phyloP scores from a whole-genome alignment of 2,888 invertebrate species.

The Amphipoea oculea region DNA sequence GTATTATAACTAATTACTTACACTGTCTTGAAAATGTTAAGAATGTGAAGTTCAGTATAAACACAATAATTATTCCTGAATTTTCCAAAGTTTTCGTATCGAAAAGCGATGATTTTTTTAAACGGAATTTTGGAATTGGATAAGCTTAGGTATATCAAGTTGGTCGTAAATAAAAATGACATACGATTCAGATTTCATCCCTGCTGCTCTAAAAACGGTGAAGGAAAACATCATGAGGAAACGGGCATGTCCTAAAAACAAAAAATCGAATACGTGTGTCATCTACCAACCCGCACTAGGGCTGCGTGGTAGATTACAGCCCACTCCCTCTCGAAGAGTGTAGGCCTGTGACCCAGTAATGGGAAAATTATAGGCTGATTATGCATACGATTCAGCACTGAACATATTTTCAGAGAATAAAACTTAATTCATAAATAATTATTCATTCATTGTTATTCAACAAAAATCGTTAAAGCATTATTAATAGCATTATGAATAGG shows the following conservation, averaged over 20 bases:
- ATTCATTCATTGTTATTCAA: not conserved
- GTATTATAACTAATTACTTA: slow-evolving; percentile 9
- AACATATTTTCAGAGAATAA: not conserved
- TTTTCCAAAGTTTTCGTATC: not conserved
- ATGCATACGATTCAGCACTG: not conserved
- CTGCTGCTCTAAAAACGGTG: no score
- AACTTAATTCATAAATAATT: not conserved
- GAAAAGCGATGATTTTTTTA: not conserved
- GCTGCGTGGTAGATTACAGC: no score
- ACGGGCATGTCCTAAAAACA: no score
- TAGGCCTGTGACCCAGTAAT: no score
- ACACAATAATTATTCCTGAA: rapidly evolving
- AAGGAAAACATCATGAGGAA: no score
- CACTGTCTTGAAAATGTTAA: not conserved
- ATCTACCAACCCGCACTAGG: no score
- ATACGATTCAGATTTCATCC: no score
- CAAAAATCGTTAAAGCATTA: not conserved
- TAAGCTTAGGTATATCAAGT: not conserved
- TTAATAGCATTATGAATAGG: not conserved
- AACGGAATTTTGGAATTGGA: not conserved
- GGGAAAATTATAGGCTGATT: no score
- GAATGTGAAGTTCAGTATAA: not conserved
- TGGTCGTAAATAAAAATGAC: not conserved
- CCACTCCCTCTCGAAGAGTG: no score
- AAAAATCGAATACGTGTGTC: no score